phyloP scores from a whole-genome alignment of 37 sponge, comb jelly and placozoan genomes.

The Petrosia ficiformis region DNA sequence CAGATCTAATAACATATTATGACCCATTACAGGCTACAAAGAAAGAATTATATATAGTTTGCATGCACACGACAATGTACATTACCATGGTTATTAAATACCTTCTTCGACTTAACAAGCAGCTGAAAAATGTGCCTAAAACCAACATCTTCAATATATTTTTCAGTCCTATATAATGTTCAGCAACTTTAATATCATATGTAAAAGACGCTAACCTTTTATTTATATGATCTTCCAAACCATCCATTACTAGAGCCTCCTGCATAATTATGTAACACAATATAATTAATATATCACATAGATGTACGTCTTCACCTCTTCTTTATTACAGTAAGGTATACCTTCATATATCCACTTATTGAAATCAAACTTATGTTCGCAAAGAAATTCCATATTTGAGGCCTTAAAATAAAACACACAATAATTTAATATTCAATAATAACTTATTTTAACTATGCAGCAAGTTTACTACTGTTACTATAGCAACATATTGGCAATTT shows the following conservation, averaged over 20 bases:
- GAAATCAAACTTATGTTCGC: slow-evolving; percentile 63
- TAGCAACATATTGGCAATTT: too few species aligned
- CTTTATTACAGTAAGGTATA: slow-evolving; percentile 51
- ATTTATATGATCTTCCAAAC: background rate
- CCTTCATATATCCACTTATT: slow-evolving; percentile 64
- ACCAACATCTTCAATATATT: too few species aligned
- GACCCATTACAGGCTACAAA: slow-evolving; percentile 76
- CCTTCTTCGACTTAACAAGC: slow-evolving; percentile 51
- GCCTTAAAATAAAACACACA: slow-evolving; percentile 24
- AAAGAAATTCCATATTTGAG: slow-evolving; percentile 57
- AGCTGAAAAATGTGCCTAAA: slow-evolving; percentile 52
- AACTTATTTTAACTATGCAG: too few species aligned
- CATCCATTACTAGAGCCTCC: slow-evolving; percentile 6
- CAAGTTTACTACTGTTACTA: too few species aligned
- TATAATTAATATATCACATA: background rate
- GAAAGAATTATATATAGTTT: background rate
- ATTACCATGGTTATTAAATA: background rate
- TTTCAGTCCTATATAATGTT: slow-evolving; percentile 1
- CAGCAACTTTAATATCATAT: too few species aligned
- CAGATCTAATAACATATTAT: slow-evolving; percentile 83
- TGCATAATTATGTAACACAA: background rate
- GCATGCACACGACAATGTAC: too few species aligned
- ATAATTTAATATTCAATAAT: background rate
- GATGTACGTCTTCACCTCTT: slow-evolving; percentile 26
- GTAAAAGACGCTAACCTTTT: background rate